Evolutionary conservation across 2,888 invertebrate species (phyloP).

Genomic region (Drosophila subsilvestris): DNA sequence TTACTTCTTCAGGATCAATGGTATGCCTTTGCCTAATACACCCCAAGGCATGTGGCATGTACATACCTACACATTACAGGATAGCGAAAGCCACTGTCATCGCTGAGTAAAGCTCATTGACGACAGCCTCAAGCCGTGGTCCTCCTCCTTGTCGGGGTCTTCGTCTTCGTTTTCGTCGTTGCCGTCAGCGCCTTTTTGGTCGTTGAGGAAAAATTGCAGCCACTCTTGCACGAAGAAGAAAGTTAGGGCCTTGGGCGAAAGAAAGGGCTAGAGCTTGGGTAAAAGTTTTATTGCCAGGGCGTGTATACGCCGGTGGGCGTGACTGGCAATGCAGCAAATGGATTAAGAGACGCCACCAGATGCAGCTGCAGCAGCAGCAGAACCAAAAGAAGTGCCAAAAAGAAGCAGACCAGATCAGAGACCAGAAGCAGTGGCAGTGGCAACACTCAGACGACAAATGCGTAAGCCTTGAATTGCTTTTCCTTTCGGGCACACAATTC

Average conservation of each 20-base stretch:
- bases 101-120: slow-evolving; percentile 44
- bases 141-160: neutral
- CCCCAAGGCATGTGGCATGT: neutral
- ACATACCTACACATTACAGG: neutral
- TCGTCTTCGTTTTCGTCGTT: slow-evolving; percentile 21
- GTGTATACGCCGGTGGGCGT: slow-evolving; percentile 31
- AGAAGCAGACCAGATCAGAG: neutral
- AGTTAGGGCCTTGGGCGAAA: slow-evolving; percentile 15
- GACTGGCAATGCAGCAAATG: slow-evolving; percentile 40
- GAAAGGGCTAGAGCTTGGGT: slow-evolving; percentile 18
- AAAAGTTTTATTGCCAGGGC: slow-evolving; percentile 49
- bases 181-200: slow-evolving; percentile 12
- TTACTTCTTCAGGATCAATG: no score
- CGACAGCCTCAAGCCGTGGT: slow-evolving; percentile 12
- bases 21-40: neutral
- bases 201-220: slow-evolving; percentile 30
- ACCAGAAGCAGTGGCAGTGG: slow-evolving; percentile 13
- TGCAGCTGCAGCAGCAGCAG: slow-evolving; percentile 19
- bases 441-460: slow-evolving; percentile 58
- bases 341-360: slow-evolving; percentile 31
- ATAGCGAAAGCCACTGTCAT: slow-evolving; percentile 26
- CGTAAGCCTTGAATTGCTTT: slow-evolving; percentile 52
- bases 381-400: neutral
- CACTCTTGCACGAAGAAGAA: slow-evolving; percentile 9
- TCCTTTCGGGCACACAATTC: slow-evolving; percentile 19